Evolutionary conservation across 1,140 invertebrate species (phyloP).

Genomic region (Aradophagus sp.): DNA sequence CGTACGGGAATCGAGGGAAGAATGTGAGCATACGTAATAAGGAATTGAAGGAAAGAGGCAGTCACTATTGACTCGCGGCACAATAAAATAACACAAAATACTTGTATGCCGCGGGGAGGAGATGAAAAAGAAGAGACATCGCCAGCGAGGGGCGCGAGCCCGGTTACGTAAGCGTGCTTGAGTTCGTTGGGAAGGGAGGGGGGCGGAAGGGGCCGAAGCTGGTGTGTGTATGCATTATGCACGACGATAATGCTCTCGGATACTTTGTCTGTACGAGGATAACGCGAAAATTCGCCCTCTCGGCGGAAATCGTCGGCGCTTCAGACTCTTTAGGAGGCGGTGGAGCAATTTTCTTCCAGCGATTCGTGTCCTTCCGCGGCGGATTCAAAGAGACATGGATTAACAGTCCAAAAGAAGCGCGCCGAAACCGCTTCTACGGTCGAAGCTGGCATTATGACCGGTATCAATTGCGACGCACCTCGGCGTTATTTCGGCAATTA

Average conservation of each 20-base stretch:
- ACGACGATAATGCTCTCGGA: constrained; percentile 75
- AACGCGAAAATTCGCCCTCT: constrained; percentile 69
- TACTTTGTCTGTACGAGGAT: constrained; percentile 75
- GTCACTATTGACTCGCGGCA: constrained; percentile 73
- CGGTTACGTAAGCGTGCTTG: constrained; percentile 47
- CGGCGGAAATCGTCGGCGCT: constrained; percentile 55
- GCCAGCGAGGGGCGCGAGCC: constrained; percentile 30
- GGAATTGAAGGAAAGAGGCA: constrained; percentile 59
- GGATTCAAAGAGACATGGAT: constrained; percentile 55
- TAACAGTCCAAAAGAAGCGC: constrained; percentile 55
- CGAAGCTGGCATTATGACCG: no score
- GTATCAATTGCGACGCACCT: constrained; percentile 41
- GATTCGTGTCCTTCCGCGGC: constrained; percentile 55
- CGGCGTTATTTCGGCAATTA: constrained; percentile 30
- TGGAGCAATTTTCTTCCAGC: constrained; percentile 59
- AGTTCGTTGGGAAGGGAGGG: no score
- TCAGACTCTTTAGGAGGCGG: constrained; percentile 59
- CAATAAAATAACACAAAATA: constrained; percentile 75
- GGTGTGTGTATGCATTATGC: constrained; percentile 74
- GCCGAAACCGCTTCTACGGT: no score
- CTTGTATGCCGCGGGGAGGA: constrained; percentile 58
- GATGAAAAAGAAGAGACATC: constrained; percentile 44
- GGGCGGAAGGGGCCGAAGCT: constrained; percentile 49
- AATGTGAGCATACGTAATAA: constrained; percentile 66
- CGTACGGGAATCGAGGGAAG: constrained; percentile 59